Evolutionary conservation across 2,888 invertebrate species (phyloP).

Genomic region (Ochropacha duplaris): DNA sequence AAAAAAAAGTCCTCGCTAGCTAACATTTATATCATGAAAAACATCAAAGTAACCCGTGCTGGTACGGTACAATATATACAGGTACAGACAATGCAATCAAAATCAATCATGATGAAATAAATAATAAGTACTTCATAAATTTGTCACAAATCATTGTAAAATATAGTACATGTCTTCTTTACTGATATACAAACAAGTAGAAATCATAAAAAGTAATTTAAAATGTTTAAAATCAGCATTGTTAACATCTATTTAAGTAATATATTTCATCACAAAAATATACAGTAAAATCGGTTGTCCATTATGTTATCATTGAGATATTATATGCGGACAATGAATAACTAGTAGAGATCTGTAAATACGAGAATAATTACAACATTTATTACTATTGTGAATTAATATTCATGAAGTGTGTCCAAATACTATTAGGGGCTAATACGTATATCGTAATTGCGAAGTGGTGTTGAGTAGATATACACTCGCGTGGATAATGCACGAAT

Average conservation of each 20-base stretch:
- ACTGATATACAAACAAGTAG: slow-evolving; percentile 36
- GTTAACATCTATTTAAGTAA: not conserved
- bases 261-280: slow-evolving; percentile 1
- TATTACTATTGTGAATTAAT: not conserved
- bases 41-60: not conserved
- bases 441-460: not conserved
- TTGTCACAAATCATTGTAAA: slow-evolving; percentile 31
- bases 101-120: not conserved
- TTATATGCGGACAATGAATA: not conserved
- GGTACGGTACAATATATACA: not conserved
- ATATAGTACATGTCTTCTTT: slow-evolving; percentile 34
- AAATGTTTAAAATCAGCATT: slow-evolving; percentile 24
- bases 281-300: not conserved
- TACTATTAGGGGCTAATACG: not conserved
- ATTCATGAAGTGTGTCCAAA: not conserved
- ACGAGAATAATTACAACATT: not conserved
- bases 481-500: not conserved
- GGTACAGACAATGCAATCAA: not conserved
- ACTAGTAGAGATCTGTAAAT: not conserved
- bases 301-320: too few species aligned
- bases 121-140: slow-evolving; percentile 12
- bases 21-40: not conserved
- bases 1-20: not conserved
- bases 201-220: slow-evolving; percentile 22
- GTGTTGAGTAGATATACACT: not conserved